Evolutionary conservation across 2,113 vertebrate genomes (phyloP).

Genomic region (Spilogale gracilis): DNA sequence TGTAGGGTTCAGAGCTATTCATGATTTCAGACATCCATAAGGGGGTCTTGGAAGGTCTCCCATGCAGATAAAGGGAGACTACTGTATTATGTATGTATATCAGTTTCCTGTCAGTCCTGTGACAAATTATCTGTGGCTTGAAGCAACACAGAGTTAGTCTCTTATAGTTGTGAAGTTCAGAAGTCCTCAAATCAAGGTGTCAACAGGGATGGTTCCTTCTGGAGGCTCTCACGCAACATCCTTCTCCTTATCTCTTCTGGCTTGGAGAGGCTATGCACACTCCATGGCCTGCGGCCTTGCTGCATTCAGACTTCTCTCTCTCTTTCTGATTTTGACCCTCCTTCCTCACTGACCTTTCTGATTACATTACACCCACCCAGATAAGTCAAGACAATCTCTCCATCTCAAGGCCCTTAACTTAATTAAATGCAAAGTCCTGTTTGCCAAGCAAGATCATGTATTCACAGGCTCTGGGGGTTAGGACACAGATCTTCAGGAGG

Average conservation of each 20-base stretch:
- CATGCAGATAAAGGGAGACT: background rate
- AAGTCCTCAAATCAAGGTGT: background rate
- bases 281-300: background rate
- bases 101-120: background rate
- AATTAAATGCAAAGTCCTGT: background rate
- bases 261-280: background rate
- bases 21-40: background rate
- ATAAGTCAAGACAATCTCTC: background rate
- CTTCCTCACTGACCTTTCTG: background rate
- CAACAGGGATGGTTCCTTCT: background rate
- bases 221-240: no score
- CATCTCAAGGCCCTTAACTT: background rate
- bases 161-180: background rate
- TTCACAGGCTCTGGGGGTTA: background rate
- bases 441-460: accelerated
- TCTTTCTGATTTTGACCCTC: background rate
- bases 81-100: background rate
- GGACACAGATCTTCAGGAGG: background rate
- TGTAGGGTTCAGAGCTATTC: background rate
- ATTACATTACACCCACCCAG: no score
- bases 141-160: background rate
- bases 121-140: background rate
- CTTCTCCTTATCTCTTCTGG: background rate
- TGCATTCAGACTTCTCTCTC: background rate
- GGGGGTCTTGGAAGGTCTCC: background rate